Base-by-base conservation (phyloP, 2,113 vertebrate genomes). In the Raja brachyura region DNA sequence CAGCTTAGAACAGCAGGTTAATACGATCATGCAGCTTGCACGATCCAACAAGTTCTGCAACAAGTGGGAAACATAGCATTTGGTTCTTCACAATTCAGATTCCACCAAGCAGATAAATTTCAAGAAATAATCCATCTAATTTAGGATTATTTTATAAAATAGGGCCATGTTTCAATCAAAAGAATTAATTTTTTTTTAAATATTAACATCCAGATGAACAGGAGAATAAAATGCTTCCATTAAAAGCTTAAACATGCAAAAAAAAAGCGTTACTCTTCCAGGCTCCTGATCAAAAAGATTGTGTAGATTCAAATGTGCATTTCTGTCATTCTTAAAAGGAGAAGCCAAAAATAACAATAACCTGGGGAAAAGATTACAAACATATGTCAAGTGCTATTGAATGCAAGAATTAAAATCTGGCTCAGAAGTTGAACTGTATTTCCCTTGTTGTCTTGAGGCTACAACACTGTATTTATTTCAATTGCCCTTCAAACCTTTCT, bases 301-400 rank as follows among this genome's bases (percentile, higher is more conserved):
- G 4, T 14, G 20, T 11, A 14, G 66, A 73, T 73, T 25, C 33
- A 92, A 39, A 16, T 25, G 39, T 54, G 22, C 20, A 20, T 68
- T 68, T 61, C 61, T 9, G n/a, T 31, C 61, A 68, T 73, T 70
- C 33, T 48, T 92, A 73, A 92, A 33, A 73, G 56, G n/a, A 18
- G 7, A 66, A 88, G 85, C 25, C 59, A n/a, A 33, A 88, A 88
- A 88, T 88, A 88, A 88, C 59, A 73, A 73, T 92, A 31, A 48
- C 66, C 90, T 48, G 33, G 90, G 66, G 68, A 92, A 74, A 54
- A 54, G 31, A 92, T 54, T 25, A 73, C 31, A 92, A 73, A 54
- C 33, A 28, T 8, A 90, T 81, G 81, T 92, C 31, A 8, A 33
- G 31, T 74, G 39, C 90, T 48, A 92, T 92, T 73, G 48, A 22